Evolutionary conservation across 2,888 invertebrate genomes (phyloP).

Genomic region (Papilio gigon): DNA sequence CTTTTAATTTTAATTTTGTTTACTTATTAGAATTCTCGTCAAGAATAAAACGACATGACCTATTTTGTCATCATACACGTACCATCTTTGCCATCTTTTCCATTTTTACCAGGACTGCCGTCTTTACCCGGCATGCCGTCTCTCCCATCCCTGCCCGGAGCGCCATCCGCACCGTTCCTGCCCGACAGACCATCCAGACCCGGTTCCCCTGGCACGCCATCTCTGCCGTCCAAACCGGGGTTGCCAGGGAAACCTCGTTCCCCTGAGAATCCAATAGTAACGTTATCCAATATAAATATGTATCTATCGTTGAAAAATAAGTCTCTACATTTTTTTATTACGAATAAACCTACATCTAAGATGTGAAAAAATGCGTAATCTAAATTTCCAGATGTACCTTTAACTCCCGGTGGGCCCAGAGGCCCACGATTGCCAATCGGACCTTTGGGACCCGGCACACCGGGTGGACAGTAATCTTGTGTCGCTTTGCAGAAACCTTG

Average conservation of each 20-base stretch:
- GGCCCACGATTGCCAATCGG: constrained; percentile 83
- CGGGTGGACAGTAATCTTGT: constrained; percentile 89
- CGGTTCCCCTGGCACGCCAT: constrained; percentile 95
- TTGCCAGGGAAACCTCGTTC: constrained; percentile 87
- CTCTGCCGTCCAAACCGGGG: constrained; percentile 91
- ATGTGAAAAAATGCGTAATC: background rate
- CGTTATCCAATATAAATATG: constrained; percentile 50
- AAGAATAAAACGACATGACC: too few species aligned
- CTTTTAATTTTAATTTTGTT: too few species aligned
- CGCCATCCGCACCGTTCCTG: constrained; percentile 91
- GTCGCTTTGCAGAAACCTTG: constrained; percentile 93
- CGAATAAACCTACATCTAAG: background rate
- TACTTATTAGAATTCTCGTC: too few species aligned
- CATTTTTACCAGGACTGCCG: constrained; percentile 86
- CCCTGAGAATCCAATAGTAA: too few species aligned
- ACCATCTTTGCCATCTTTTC: constrained; percentile 79
- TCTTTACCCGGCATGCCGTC: constrained; percentile 86
- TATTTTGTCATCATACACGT: too few species aligned
- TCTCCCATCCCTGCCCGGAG: constrained; percentile 88
- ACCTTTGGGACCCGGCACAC: constrained; percentile 85
- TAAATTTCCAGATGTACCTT: constrained; percentile 28
- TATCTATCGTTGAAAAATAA: too few species aligned
- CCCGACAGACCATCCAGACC: constrained; percentile 94
- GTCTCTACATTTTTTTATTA: constrained; percentile 44
- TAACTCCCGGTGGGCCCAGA: constrained; percentile 83